A percentile compares a stretch with the other conserved stretches of the same genome.
phyloP scores from a whole-genome alignment of 2,888 invertebrate species.

The Drosophila kambysellisi region DNA sequence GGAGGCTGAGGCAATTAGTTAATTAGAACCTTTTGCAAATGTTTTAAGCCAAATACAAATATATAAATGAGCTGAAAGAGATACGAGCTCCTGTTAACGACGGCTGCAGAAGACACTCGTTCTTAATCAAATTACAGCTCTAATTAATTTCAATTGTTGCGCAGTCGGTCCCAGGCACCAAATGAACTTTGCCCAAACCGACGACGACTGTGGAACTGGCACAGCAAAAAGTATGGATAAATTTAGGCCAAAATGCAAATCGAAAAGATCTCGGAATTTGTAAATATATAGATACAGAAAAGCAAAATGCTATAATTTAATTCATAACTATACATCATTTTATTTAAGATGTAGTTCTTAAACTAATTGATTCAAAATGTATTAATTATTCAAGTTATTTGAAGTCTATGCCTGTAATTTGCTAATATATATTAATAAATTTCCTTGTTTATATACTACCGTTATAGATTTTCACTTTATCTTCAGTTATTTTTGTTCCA shows the following conservation, averaged over 20 bases:
- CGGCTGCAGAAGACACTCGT: constrained; percentile 40
- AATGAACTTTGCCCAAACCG: constrained; percentile 40
- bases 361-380: background rate
- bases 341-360: background rate
- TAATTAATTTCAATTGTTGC: constrained; percentile 77
- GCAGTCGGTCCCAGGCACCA: constrained; percentile 37
- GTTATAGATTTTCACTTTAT: background rate
- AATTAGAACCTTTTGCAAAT: constrained; percentile 61
- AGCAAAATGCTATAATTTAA: background rate
- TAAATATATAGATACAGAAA: background rate
- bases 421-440: background rate
- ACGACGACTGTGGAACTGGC: constrained; percentile 14
- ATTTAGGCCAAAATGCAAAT: background rate
- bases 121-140: constrained; percentile 74
- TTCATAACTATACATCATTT: background rate
- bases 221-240: background rate
- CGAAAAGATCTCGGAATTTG: background rate
- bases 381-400: background rate
- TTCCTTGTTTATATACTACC: background rate
- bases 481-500: constrained; percentile 26
- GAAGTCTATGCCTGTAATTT: background rate
- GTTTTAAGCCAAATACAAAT: constrained; percentile 56
- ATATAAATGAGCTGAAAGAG: constrained; percentile 14
- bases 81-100: constrained; percentile 14
- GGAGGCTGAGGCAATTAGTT: constrained; percentile 62